Conservation (phyloP, 2,888 invertebrate species). For the Odontothrips loti region DNA sequence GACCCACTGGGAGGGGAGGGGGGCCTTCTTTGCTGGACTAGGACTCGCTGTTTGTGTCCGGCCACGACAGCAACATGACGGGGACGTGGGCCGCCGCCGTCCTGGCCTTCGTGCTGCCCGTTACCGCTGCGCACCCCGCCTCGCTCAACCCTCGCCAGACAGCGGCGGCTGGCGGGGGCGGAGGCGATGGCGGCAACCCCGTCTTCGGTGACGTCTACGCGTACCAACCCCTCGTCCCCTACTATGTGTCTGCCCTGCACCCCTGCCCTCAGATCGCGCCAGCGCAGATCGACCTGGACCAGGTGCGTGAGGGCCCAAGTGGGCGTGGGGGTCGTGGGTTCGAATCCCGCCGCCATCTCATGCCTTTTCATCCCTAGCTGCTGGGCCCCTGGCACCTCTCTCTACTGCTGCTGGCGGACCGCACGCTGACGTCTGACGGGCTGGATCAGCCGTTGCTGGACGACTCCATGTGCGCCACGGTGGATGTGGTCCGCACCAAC, state of each 20-base stretch:
- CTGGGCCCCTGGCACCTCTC: constrained; percentile 5
- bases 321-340: background rate
- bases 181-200: background rate
- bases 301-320: background rate
- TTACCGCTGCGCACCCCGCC: background rate
- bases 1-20: too few species aligned
- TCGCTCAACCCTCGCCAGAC: background rate
- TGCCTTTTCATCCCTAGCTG: background rate
- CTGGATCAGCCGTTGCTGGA: background rate
- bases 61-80: too few species aligned
- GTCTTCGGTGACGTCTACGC: background rate
- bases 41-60: too few species aligned
- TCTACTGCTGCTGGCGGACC: constrained; percentile 7
- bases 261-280: background rate
- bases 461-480: background rate
- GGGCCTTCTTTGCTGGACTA: too few species aligned
- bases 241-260: background rate
- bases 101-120: background rate
- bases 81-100: background rate
- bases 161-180: background rate
- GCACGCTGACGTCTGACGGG: background rate
- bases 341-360: background rate
- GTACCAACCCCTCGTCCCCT: background rate
- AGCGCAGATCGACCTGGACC: background rate
- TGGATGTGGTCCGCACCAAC: background rate